Evolutionary conservation across 2,888 invertebrate species (phyloP).

Genomic region (Clanis bilineata): DNA sequence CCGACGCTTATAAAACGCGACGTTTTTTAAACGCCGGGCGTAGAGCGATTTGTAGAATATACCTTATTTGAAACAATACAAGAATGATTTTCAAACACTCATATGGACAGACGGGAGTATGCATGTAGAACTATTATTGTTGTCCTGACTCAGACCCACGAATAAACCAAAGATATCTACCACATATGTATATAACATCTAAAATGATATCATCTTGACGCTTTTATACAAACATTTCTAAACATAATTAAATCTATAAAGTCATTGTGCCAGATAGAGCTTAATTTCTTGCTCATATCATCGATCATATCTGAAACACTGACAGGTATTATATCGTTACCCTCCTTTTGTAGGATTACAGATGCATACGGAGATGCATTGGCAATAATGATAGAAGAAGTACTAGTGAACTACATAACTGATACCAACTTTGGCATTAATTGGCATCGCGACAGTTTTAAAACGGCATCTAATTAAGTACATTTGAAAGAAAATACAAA

Average conservation of each 20-base stretch:
- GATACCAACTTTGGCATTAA: too few relatives aligned
- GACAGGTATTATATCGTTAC: slow-evolving; percentile 8
- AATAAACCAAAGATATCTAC: background rate
- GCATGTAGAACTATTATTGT: slow-evolving; percentile 14
- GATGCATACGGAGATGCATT: background rate
- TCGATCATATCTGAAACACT: slow-evolving; percentile 1
- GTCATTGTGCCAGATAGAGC: background rate
- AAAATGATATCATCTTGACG: background rate
- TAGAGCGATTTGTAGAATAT: too few relatives aligned
- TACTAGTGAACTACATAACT: background rate
- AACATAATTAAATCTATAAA: slow-evolving; percentile 8
- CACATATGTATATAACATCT: background rate
- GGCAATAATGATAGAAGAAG: background rate
- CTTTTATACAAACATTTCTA: background rate
- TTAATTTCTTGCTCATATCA: slow-evolving; percentile 1
- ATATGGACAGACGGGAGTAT: slow-evolving; percentile 28
- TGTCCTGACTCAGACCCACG: background rate
- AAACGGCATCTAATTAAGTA: background rate
- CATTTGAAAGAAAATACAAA: too few relatives aligned
- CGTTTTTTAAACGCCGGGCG: too few relatives aligned
- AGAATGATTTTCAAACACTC: too few relatives aligned
- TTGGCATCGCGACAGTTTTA: background rate
- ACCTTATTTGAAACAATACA: too few relatives aligned
- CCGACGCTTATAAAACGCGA: too few relatives aligned
- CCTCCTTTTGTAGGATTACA: background rate